Evolutionary conservation across 1,140 invertebrate genomes (phyloP).

Genomic region (Bombus consobrinus): DNA sequence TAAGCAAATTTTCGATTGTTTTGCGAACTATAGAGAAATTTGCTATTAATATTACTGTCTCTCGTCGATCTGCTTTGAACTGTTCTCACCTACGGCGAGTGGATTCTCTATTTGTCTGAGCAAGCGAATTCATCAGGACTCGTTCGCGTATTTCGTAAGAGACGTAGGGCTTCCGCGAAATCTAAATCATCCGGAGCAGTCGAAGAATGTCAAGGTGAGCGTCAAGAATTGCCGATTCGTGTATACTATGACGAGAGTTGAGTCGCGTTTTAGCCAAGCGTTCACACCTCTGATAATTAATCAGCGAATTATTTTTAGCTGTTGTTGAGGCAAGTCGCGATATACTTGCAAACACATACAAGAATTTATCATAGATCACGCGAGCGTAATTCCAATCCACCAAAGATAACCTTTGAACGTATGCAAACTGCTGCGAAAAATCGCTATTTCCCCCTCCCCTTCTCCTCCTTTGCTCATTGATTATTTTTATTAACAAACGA

Average conservation of each 20-base stretch:
- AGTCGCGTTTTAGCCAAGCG: too few species aligned
- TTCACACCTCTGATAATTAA: background rate
- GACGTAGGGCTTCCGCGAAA: background rate
- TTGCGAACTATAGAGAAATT: too few species aligned
- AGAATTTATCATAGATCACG: too few species aligned
- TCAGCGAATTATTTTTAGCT: background rate
- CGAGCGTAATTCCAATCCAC: background rate
- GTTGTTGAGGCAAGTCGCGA: background rate
- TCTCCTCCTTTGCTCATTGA: too few species aligned
- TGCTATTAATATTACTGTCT: too few species aligned
- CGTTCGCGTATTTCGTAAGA: background rate
- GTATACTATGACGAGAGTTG: background rate
- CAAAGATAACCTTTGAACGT: too few species aligned
- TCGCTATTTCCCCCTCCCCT: background rate
- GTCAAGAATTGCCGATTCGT: slow-evolving; percentile 7
- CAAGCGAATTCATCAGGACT: background rate
- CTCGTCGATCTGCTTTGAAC: too few species aligned
- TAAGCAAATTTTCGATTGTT: too few species aligned
- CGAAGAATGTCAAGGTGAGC: slow-evolving; percentile 41
- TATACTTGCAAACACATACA: background rate
- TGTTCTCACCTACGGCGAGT: too few species aligned
- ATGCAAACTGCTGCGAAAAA: background rate
- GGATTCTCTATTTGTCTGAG: too few species aligned
- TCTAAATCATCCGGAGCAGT: background rate
- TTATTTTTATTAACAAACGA: too few species aligned